Evolutionary conservation across 2,797 vertebrate genomes (phyloP), one percentile per base, ranked within the genome.

Genomic region (Macroramphosus scolopax): DNA sequence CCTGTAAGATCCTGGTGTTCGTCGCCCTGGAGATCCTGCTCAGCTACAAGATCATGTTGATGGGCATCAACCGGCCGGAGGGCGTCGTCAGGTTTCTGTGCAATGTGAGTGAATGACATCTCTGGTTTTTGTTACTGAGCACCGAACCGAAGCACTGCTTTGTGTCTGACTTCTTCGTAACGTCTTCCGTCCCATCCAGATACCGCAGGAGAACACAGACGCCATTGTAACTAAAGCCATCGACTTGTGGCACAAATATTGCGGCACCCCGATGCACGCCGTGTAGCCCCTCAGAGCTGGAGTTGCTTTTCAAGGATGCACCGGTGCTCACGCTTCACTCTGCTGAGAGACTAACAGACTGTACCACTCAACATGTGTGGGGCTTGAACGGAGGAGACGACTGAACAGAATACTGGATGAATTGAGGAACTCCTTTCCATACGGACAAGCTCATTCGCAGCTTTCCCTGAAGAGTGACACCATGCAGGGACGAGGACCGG

Each of bases 1-100:
- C 96, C 62, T 98, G 96, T 85, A 99, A 98, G 87, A 95, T 98
- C 79, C 85, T 99, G 6, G 93, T 95, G 49, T 98, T 99, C 44
- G 93, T 99, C 45, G 95, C 95, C 24, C 49, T 99, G 81, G 97
- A 98, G 85, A 97, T 99, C 71, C 74, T 98, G 53, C 78, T 98
- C 63, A 97, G 92, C 63, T 96, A 95, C 82, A 99, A 98, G 87
- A 94, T 96, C 79, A 89, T 93, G 64, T 78, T 99, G 61, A 89
- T 94, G 89, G 91, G 91, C 4, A 82, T 94, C 76, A 92, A 44
- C 82, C 91, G 81, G 17, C 82, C 92, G 3, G 94, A 96, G 25
- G 92, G 87, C 28, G 86, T 95, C 49, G 85, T 85, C 5, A 89
- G 77, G 61, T 98, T 98, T 81, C 84, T 99, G 82, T 89, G 90